phyloP scores from a whole-genome alignment of 1,140 invertebrate species.

The Berghia stephanieae region DNA sequence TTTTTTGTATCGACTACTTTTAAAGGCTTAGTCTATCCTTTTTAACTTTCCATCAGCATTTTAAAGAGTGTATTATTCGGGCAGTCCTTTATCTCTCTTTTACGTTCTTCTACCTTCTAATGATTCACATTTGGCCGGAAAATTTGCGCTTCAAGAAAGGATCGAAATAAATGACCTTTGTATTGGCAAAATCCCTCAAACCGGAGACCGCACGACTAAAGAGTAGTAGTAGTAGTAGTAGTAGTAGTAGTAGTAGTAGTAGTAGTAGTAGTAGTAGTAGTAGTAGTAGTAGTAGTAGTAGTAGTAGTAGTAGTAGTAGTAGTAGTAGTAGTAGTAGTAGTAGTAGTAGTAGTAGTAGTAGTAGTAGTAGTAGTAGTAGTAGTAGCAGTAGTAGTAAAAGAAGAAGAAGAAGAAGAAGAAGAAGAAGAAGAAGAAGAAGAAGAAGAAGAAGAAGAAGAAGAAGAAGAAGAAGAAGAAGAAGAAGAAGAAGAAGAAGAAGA shows the following conservation, averaged over 20 bases:
- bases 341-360: slow-evolving; percentile 8
- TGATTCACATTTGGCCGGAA: too few species aligned
- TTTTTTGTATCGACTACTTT: too few species aligned
- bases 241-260: slow-evolving; percentile 7
- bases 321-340: slow-evolving; percentile 7
- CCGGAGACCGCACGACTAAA: too few species aligned
- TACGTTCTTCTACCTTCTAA: too few species aligned
- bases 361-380: neutral
- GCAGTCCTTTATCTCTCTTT: too few species aligned
- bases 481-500: neutral
- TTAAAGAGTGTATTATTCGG: too few species aligned
- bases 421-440: neutral
- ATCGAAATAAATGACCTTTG: too few species aligned
- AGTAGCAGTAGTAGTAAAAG: neutral
- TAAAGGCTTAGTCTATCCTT: too few species aligned
- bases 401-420: neutral
- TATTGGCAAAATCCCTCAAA: too few species aligned
- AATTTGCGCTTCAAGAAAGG: too few species aligned
- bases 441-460: neutral
- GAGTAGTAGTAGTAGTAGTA: slow-evolving; percentile 7
- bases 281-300: slow-evolving; percentile 8
- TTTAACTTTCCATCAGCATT: too few species aligned
- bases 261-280: slow-evolving; percentile 7
- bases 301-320: slow-evolving; percentile 7
- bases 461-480: neutral